A percentile compares a stretch with the other conserved stretches of the same genome.
Evolutionary conservation across 2,113 vertebrate species (phyloP).

Genomic region (Eublepharis macularius): DNA sequence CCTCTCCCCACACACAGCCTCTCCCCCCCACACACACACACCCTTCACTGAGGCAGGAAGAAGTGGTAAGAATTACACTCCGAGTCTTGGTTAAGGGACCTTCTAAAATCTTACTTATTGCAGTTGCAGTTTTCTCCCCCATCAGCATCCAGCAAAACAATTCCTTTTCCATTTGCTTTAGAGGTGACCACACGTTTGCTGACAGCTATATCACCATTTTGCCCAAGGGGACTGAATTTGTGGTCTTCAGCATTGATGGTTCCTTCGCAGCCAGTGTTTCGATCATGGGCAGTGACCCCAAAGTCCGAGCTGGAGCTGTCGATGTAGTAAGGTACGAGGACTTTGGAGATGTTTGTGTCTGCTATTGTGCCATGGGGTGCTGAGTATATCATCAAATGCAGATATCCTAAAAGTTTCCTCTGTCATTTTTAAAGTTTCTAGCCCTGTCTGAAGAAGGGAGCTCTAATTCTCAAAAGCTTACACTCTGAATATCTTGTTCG

Average conservation of each 20-base stretch:
- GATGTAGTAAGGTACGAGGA: conserved; percentile 91
- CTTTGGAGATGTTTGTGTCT: neutral
- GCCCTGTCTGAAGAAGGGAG: too few species aligned
- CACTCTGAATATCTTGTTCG: too few species aligned
- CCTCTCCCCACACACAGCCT: too few species aligned
- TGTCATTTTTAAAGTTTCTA: neutral
- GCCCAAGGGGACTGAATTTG: conserved; percentile 90
- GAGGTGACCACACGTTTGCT: conserved; percentile 94
- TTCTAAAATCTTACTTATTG: too few species aligned
- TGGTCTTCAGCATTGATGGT: conserved; percentile 98
- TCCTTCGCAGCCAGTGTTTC: conserved; percentile 99
- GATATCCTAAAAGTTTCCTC: neutral
- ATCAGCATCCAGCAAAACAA: neutral
- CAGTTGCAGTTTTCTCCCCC: too few species aligned
- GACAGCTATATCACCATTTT: conserved; percentile 94
- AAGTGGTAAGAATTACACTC: too few species aligned
- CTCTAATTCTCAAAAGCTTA: too few species aligned
- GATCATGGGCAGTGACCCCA: conserved; percentile 99
- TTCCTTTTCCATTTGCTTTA: conserved; percentile 54
- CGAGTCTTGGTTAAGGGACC: too few species aligned
- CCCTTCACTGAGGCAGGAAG: too few species aligned
- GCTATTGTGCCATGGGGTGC: neutral
- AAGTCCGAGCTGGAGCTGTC: conserved; percentile 94
- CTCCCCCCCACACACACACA: too few species aligned
- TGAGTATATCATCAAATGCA: neutral